Evolutionary conservation across 2,113 vertebrate species (phyloP).

Genomic region (Elaphurus davidianus): DNA sequence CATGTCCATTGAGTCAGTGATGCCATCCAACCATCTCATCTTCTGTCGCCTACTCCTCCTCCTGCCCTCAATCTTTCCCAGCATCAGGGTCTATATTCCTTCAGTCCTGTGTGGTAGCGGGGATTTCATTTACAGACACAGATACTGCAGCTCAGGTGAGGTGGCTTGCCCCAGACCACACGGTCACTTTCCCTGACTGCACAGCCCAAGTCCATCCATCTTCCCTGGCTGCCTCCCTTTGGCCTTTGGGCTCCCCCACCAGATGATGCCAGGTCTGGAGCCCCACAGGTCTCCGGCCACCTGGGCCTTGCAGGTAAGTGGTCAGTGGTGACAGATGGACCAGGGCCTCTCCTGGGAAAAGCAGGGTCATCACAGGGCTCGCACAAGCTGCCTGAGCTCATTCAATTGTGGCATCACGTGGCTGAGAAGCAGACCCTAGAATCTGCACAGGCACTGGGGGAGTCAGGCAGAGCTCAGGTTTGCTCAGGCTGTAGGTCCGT

Average conservation of each 20-base stretch:
- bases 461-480: not conserved
- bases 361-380: not conserved
- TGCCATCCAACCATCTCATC: not conserved
- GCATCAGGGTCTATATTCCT: not conserved
- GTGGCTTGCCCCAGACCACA: not conserved
- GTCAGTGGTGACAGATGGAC: not conserved
- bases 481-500: rapidly evolving
- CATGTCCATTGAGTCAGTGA: not conserved
- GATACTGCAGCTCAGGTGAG: not conserved
- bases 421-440: not conserved
- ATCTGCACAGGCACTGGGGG: not conserved
- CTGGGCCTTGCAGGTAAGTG: not conserved
- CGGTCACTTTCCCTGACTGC: not conserved
- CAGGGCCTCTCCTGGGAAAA: not conserved
- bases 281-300: not conserved
- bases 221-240: not conserved
- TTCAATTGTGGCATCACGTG: not conserved
- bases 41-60: not conserved
- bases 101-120: not conserved
- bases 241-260: not conserved
- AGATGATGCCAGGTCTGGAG: not conserved
- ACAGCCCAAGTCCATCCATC: not conserved
- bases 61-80: not conserved
- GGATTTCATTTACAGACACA: not conserved
- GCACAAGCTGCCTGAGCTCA: no score